Percentiles rank a stretch among this genome's conserved stretches.
These are phyloP conservation scores for Drosophila santomea DNA, from an alignment of 1,140 invertebrate genomes.

Conservation along the genomic window DNA sequence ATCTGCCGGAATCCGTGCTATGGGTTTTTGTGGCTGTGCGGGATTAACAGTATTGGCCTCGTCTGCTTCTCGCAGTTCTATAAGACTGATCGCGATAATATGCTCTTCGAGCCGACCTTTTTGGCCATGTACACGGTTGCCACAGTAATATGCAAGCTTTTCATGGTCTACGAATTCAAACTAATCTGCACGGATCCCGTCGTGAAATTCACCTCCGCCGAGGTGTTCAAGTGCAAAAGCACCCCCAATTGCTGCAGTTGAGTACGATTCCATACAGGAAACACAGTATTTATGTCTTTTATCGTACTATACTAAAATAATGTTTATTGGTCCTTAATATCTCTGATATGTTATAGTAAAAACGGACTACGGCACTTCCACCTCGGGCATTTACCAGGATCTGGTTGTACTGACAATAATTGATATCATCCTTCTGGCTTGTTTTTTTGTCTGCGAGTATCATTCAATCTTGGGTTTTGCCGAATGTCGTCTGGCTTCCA, in stretches of 20 bases:
- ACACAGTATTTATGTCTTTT: too few relatives aligned
- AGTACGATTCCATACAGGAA: background rate
- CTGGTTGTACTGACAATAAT: background rate
- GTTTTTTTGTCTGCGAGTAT: constrained; percentile 4
- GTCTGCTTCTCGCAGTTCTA: constrained; percentile 18
- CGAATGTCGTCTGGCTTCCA: background rate
- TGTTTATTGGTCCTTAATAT: too few relatives aligned
- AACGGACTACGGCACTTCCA: background rate
- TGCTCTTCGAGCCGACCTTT: background rate
- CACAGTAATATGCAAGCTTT: constrained; percentile 36
- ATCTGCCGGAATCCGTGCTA: constrained; percentile 10
- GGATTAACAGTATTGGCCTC: constrained; percentile 18
- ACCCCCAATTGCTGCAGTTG: constrained; percentile 64
- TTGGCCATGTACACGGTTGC: constrained; percentile 33
- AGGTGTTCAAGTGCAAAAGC: constrained; percentile 25
- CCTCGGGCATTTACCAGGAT: background rate
- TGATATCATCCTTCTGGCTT: accelerated
- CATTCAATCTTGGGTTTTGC: constrained; percentile 6
- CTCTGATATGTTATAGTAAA: too few relatives aligned
- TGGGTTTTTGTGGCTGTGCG: constrained; percentile 9
- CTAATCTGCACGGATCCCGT: constrained; percentile 32
- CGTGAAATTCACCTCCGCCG: constrained; percentile 43
- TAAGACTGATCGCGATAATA: accelerated
- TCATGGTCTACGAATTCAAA: constrained; percentile 23
- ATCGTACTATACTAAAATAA: too few relatives aligned